phyloP scores from a whole-genome alignment of 2,113 vertebrate species.

The Amblyornis subalaris region DNA sequence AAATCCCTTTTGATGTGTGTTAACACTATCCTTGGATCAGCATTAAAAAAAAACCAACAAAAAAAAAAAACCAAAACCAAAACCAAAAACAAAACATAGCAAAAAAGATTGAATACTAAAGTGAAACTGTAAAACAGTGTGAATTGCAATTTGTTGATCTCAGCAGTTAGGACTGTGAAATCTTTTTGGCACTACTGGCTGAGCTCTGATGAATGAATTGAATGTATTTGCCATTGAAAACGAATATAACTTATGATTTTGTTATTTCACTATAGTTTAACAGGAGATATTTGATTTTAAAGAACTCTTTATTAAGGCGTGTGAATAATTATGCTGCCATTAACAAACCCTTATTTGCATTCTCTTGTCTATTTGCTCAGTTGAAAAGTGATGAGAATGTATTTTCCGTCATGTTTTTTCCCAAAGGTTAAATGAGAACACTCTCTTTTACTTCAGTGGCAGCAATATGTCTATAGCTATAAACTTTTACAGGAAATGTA shows the following conservation, averaged over 20 bases:
- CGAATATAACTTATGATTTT: neutral
- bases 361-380: neutral
- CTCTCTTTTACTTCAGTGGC: neutral
- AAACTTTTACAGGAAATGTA: neutral
- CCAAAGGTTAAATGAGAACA: neutral
- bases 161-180: neutral
- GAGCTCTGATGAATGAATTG: neutral
- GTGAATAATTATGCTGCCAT: neutral
- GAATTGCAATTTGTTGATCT: neutral
- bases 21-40: neutral
- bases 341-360: neutral
- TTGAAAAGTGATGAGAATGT: neutral
- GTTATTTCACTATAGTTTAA: neutral
- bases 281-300: neutral
- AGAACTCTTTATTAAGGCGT: neutral
- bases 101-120: neutral
- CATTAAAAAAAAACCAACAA: neutral
- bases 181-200: neutral
- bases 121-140: neutral
- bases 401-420: neutral
- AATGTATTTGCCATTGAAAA: neutral
- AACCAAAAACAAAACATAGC: neutral
- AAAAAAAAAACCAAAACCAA: neutral
- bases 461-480: neutral
- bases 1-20: conserved; percentile 33